Evolutionary conservation across 2,113 vertebrate species (phyloP).

Genomic region (Pelecanoides urinatrix): DNA sequence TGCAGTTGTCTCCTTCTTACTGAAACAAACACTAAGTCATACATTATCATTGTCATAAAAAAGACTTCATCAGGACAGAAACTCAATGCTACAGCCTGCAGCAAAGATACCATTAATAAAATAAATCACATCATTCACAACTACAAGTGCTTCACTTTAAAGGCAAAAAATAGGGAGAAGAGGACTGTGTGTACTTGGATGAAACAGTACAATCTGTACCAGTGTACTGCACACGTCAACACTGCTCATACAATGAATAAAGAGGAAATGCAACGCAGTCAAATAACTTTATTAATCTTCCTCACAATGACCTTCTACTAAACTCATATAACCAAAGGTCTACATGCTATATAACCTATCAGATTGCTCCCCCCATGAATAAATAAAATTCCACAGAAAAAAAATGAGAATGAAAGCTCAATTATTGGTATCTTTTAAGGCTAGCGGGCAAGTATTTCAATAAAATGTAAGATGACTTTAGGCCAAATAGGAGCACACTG

Average conservation of each 20-base stretch:
- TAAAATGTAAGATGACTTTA: not conserved
- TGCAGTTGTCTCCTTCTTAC: constrained; percentile 24
- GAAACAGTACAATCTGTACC: constrained; percentile 65
- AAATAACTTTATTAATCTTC: constrained; percentile 59
- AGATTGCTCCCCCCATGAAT: not conserved
- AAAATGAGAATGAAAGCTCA: not conserved
- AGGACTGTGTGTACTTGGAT: constrained; percentile 57
- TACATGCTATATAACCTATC: not conserved
- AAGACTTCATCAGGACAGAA: constrained; percentile 2
- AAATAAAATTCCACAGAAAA: not conserved
- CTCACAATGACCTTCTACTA: constrained; percentile 11
- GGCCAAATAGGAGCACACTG: not conserved
- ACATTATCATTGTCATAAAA: constrained; percentile 48
- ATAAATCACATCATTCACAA: constrained; percentile 61
- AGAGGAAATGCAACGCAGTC: constrained; percentile 50
- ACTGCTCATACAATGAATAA: constrained; percentile 51
- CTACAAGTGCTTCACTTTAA: constrained; percentile 44
- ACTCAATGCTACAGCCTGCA: constrained; percentile 32
- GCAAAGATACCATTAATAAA: constrained; percentile 60
- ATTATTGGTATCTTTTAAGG: not conserved
- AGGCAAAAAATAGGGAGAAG: constrained; percentile 43
- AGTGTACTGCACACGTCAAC: constrained; percentile 52
- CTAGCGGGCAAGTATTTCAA: not conserved
- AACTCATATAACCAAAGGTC: not conserved
- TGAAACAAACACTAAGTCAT: constrained; percentile 30